Evolutionary conservation across 2,797 vertebrate species (phyloP).

Genomic region (Manis pentadactyla): DNA sequence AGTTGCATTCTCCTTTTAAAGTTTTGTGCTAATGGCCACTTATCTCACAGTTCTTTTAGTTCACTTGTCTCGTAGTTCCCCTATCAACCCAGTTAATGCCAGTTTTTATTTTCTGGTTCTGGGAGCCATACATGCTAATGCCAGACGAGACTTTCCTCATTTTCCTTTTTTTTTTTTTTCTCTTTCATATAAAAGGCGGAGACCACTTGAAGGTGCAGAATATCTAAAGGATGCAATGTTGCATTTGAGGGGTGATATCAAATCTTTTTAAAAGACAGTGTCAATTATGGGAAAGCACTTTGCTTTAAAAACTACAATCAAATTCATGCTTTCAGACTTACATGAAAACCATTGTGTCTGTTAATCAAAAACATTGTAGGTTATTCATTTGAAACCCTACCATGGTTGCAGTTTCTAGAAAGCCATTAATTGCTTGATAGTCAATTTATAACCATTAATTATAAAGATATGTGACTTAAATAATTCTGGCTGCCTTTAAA

Average conservation of each 20-base stretch:
- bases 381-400: conserved; percentile 43
- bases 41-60: conserved; percentile 31
- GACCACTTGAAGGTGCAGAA: not conserved
- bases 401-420: conserved; percentile 25
- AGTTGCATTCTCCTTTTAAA: conserved; percentile 66
- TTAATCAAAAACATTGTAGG: not conserved
- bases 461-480: not conserved
- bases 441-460: conserved; percentile 50
- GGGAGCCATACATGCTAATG: not conserved
- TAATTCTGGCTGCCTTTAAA: conserved; percentile 7
- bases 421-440: not conserved
- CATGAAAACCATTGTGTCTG: not conserved
- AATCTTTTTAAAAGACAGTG: not conserved
- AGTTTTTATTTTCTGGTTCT: conserved; percentile 27
- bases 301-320: not conserved
- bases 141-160: not conserved
- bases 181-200: not conserved
- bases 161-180: not conserved
- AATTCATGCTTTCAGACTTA: not conserved
- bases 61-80: not conserved
- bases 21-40: conserved; percentile 60
- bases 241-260: not conserved
- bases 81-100: not conserved
- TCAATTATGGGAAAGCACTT: not conserved
- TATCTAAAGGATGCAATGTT: not conserved